These are phyloP conservation scores for Pelodytes ibericus DNA, from an alignment of 2,797 vertebrate genomes.

Conservation along the genomic window DNA sequence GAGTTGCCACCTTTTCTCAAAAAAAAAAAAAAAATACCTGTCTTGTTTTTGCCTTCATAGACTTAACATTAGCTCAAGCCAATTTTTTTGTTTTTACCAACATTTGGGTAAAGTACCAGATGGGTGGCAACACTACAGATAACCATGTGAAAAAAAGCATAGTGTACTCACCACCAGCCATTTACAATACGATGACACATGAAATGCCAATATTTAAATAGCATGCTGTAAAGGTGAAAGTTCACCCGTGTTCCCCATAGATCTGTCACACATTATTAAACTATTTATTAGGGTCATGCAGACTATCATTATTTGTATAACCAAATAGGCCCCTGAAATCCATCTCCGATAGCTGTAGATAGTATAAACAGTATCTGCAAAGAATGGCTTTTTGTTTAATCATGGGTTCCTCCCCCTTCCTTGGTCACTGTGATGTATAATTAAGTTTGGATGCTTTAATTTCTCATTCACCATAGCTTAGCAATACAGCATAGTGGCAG, in stretches of 20 bases:
- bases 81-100: too few relatives aligned
- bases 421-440: conserved; percentile 19
- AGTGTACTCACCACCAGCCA: conserved; percentile 9
- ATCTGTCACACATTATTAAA: conserved; percentile 23
- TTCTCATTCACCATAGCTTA: conserved; percentile 17
- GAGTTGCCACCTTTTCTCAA: too few relatives aligned
- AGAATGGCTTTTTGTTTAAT: conserved; percentile 36
- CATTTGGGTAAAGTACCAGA: too few relatives aligned
- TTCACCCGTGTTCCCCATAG: conserved; percentile 22
- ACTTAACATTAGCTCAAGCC: too few relatives aligned
- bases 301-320: conserved; percentile 49
- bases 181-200: conserved; percentile 29
- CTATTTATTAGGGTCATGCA: conserved; percentile 42
- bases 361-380: conserved; percentile 9
- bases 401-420: conserved; percentile 10
- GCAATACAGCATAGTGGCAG: conserved; percentile 10
- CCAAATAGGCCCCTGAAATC: conserved; percentile 37
- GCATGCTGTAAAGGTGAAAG: conserved; percentile 41
- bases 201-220: conserved; percentile 45
- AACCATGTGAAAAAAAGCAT: neutral
- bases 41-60: too few relatives aligned
- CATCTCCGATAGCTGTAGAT: conserved; percentile 34
- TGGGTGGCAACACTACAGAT: too few relatives aligned
- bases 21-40: too few relatives aligned
- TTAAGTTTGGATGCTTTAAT: conserved; percentile 16